These are phyloP conservation scores for Holotrichia oblita DNA, from an alignment of 1,140 invertebrate species.

Conservation along the genomic window DNA sequence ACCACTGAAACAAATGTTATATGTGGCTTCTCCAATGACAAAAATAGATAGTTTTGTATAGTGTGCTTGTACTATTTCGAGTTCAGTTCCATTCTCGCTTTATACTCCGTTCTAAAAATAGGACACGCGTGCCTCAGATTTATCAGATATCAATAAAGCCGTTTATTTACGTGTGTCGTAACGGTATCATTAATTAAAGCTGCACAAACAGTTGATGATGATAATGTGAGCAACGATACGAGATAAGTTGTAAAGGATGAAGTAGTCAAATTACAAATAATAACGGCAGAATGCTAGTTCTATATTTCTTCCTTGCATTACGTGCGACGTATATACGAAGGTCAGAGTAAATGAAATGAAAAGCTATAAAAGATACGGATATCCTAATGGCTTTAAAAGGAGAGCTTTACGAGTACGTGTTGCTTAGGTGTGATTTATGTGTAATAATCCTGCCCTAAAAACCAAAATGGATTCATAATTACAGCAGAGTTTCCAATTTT, in stretches of 20 bases:
- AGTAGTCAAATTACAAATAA: not conserved
- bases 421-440: slow-evolving; percentile 2
- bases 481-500: not conserved
- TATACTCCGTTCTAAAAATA: slow-evolving; percentile 24
- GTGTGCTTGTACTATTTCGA: slow-evolving; percentile 2
- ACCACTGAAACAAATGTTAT: slow-evolving; percentile 35
- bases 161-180: slow-evolving; percentile 15
- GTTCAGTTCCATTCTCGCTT: slow-evolving; percentile 21
- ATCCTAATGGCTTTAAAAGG: not conserved
- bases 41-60: slow-evolving; percentile 27
- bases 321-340: not conserved
- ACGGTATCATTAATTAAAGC: slow-evolving; percentile 10
- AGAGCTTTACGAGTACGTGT: not conserved
- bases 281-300: not conserved
- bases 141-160: slow-evolving; percentile 3
- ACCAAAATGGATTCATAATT: not conserved
- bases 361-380: not conserved
- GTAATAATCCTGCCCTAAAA: not conserved
- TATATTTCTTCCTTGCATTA: not conserved
- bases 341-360: slow-evolving; percentile 8
- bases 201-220: not conserved
- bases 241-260: not conserved
- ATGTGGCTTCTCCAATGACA: slow-evolving; percentile 26
- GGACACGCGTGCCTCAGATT: slow-evolving; percentile 31
- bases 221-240: not conserved